Evolutionary conservation across 2,113 vertebrate genomes (phyloP), one percentile per base, ranked within the genome.

Genomic region (Holacanthus passer): DNA sequence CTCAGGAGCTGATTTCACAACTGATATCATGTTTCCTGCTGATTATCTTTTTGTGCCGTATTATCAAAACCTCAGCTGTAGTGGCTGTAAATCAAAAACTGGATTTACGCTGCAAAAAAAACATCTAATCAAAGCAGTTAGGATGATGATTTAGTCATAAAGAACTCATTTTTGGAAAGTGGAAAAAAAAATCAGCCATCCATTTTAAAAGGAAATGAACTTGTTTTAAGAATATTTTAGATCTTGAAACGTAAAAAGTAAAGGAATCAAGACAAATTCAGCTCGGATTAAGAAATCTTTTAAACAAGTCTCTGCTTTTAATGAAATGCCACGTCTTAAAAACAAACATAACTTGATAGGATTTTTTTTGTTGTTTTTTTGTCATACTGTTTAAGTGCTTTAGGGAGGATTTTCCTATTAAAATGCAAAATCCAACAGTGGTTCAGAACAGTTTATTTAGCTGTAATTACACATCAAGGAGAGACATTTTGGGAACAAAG

Each of bases 391-490:
- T 35, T 48, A 66, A 84, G n/a, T 27, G 39, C 81, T 79, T 72
- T 52, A 11, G 50, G 69, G 70, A 81, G 0, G 5, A 64, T 73
- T 77, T 69, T 72, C 41, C 59, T 37, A 62, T 69, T 81, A 62
- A 82, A 85, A 84, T 55, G 56, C 55, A 41, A 65, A 86, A 74
- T 53, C 35, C 24, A 16, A 17, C 72, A 50, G 32, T 62, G 0
- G 39, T 77, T 84, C 43, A 77, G 68, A 70, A 48, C 58, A 72
- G 62, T 24, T 73, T 67, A 39, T 78, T 76, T 81, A 20, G 43
- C 62, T 67, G 53, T 69, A 82, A 86, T 77, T 86, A 82, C 50
- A 65, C 69, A 72, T 81, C 20, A 39, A 80, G 75, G 52, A 24
- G 45, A 58, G 63, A 41, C 52, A 35, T 83, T 82, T 82, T 45